These are phyloP conservation scores for Oscheius myriophilus DNA, from an alignment of 2,888 invertebrate genomes.

Conservation along the genomic window DNA sequence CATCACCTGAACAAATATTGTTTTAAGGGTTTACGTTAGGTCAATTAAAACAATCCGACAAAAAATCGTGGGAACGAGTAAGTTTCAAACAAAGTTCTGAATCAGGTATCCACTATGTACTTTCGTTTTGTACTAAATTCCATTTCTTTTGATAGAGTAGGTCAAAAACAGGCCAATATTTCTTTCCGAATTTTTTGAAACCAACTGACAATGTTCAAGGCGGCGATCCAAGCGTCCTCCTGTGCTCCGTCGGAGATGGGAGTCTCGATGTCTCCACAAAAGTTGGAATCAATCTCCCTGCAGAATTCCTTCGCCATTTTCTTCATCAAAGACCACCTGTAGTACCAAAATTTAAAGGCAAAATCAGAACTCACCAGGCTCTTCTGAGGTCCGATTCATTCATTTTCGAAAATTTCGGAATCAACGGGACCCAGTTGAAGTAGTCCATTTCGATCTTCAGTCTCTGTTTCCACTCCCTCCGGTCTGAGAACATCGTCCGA, in stretches of 20 bases:
- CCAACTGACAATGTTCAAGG: background rate
- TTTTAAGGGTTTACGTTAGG: too few relatives aligned
- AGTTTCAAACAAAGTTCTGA: too few relatives aligned
- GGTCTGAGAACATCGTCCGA: background rate
- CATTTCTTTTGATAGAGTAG: too few relatives aligned
- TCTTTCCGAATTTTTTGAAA: too few relatives aligned
- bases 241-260: background rate
- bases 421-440: constrained; percentile 1
- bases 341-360: background rate
- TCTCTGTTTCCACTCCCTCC: background rate
- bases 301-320: background rate
- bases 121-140: too few relatives aligned
- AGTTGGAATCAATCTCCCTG: constrained; percentile 1
- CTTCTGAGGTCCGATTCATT: constrained; percentile 1
- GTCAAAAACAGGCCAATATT: too few relatives aligned
- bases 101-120: too few relatives aligned
- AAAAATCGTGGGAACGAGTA: too few relatives aligned
- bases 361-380: background rate
- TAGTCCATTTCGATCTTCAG: background rate
- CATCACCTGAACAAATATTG: background rate
- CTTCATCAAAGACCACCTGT: constrained; percentile 2
- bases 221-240: constrained; percentile 5
- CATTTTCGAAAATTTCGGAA: background rate
- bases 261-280: background rate
- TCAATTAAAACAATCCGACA: too few relatives aligned